Percentiles rank a stretch among this genome's conserved stretches.
phyloP scores from a whole-genome alignment of 2,888 invertebrate genomes.

The Drosophila borealis region DNA sequence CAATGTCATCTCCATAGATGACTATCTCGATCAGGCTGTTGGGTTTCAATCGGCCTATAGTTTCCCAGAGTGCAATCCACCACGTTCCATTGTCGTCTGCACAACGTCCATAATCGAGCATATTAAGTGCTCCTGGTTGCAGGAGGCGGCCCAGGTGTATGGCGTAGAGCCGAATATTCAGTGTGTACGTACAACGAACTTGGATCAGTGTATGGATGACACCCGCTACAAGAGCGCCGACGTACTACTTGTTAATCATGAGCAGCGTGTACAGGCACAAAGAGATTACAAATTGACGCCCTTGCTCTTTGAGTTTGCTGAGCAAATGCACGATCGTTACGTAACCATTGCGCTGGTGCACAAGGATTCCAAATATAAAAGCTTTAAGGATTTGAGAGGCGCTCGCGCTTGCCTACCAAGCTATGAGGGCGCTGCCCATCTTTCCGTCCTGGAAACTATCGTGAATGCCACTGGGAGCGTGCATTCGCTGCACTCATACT shows the following conservation, averaged over 20 bases:
- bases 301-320: constrained; percentile 80
- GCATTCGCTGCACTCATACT: constrained; percentile 84
- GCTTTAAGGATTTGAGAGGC: constrained; percentile 88
- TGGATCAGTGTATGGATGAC: constrained; percentile 89
- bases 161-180: constrained; percentile 92
- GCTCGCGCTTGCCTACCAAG: constrained; percentile 92
- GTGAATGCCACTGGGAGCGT: constrained; percentile 83
- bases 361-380: constrained; percentile 86
- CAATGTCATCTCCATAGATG: constrained; percentile 88
- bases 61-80: constrained; percentile 89
- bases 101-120: constrained; percentile 89
- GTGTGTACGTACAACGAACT: constrained; percentile 88
- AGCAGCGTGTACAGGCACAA: constrained; percentile 89
- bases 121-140: constrained; percentile 92
- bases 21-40: constrained; percentile 88
- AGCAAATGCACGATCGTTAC: constrained; percentile 83
- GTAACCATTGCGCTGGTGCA: constrained; percentile 89
- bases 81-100: constrained; percentile 88
- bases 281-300: constrained; percentile 86
- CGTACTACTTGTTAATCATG: constrained; percentile 89
- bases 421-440: constrained; percentile 91
- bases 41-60: constrained; percentile 89
- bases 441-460: constrained; percentile 86
- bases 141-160: constrained; percentile 90
- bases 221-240: constrained; percentile 89